Conservation (phyloP, 23 tunicate genomes). For the Trididemnum nubilum region DNA sequence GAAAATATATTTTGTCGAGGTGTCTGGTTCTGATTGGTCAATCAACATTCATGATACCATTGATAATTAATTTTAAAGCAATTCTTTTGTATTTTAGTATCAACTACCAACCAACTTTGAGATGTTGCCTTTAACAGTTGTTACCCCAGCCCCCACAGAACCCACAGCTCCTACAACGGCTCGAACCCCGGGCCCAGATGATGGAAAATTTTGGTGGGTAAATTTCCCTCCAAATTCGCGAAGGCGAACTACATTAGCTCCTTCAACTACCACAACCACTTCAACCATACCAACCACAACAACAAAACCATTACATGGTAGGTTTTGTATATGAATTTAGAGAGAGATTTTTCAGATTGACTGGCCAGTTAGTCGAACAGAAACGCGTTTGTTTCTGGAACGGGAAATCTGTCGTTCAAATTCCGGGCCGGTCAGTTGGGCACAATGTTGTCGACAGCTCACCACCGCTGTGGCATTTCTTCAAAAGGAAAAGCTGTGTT, state of each 20-base stretch:
- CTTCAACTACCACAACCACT: conserved; percentile 23
- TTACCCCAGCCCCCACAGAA: conserved; percentile 46
- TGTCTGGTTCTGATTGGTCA: no score
- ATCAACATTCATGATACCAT: no score
- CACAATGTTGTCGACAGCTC: no score
- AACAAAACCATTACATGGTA: not conserved
- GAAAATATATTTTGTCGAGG: no score
- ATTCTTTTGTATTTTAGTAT: conserved; percentile 20
- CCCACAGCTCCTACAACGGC: conserved; percentile 45
- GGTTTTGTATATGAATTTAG: not conserved
- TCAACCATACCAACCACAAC: conserved; percentile 29
- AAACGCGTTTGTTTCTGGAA: no score
- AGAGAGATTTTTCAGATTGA: not conserved
- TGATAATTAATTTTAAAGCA: no score
- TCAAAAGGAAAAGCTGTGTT: no score
- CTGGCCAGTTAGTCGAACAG: no score
- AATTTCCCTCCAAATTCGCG: conserved; percentile 7
- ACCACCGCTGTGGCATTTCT: no score
- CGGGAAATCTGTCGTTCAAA: no score
- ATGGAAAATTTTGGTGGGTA: conserved; percentile 61
- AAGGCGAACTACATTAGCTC: not conserved
- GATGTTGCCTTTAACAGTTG: conserved; percentile 36
- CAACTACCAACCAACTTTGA: conserved; percentile 57
- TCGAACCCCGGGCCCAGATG: conserved; percentile 49
- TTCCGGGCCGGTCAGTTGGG: no score